Evolutionary conservation across 2,888 invertebrate species (phyloP).

Genomic region (Stratiomys singularior): DNA sequence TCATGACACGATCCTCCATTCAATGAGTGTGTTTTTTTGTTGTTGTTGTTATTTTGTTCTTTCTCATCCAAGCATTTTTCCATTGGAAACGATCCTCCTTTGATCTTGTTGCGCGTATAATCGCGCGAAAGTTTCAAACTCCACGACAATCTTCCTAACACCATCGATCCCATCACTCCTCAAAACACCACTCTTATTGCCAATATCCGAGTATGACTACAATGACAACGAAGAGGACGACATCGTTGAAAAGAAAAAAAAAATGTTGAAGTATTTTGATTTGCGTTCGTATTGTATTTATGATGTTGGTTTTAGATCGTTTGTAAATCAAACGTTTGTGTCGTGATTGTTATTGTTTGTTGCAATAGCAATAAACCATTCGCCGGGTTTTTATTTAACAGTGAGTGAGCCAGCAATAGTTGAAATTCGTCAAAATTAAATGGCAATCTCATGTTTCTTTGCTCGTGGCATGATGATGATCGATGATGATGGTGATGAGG

Average conservation of each 20-base stretch:
- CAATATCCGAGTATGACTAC: too few relatives aligned
- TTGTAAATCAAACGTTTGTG: conserved; percentile 1
- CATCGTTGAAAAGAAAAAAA: too few relatives aligned
- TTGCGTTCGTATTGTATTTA: background rate
- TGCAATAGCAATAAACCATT: too few relatives aligned
- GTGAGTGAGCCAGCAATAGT: background rate
- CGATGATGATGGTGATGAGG: conserved; percentile 1
- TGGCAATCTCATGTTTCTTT: conserved; percentile 7
- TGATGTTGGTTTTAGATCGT: background rate
- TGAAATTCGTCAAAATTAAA: background rate
- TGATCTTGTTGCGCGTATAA: conserved; percentile 7
- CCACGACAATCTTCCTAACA: conserved; percentile 7
- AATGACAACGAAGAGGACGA: too few relatives aligned
- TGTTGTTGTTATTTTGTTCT: background rate
- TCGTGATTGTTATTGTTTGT: conserved; percentile 7
- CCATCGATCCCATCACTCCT: background rate
- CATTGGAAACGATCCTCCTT: conserved; percentile 17
- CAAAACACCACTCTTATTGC: too few relatives aligned
- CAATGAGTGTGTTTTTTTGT: background rate
- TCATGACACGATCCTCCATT: conserved; percentile 20
- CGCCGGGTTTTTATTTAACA: background rate
- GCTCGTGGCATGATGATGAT: conserved; percentile 1
- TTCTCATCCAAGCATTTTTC: background rate
- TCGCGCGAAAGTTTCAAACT: background rate
- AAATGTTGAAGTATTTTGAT: conserved; percentile 2